Conservation (phyloP, 2,888 invertebrate genomes). For the Parnassius orleans region DNA sequence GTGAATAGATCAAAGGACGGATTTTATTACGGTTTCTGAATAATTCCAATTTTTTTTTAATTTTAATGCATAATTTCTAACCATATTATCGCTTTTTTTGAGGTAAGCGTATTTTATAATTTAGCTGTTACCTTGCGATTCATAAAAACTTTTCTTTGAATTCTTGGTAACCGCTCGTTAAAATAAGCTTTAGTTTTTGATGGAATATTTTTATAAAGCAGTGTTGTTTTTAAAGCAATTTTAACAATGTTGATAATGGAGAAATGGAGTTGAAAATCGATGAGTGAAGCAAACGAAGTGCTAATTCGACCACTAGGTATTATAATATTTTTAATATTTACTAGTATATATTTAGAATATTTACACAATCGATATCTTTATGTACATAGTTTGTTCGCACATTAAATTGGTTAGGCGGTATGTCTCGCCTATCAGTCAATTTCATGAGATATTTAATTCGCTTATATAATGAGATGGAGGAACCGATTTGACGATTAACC, state of each 20-base stretch:
- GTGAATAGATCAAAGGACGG: constrained; percentile 23
- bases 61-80: too few relatives aligned
- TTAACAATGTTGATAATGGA: background rate
- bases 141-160: background rate
- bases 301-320: background rate
- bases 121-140: background rate
- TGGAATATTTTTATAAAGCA: background rate
- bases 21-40: constrained; percentile 15
- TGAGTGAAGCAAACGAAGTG: background rate
- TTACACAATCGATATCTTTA: constrained; percentile 5
- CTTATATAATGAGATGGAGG: background rate
- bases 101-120: background rate
- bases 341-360: constrained; percentile 1
- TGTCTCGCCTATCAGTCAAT: background rate
- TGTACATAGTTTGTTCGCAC: constrained; percentile 8
- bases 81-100: too few relatives aligned
- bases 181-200: constrained; percentile 5
- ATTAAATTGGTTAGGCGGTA: too few relatives aligned
- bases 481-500: background rate
- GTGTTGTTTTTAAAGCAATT: background rate
- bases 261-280: background rate
- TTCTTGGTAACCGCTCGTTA: constrained; percentile 23
- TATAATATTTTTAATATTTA: constrained; percentile 1
- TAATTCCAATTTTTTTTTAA: background rate
- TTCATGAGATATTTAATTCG: background rate